Base-by-base conservation (phyloP, 2,888 invertebrate species). In the Drosophila anceps region DNA sequence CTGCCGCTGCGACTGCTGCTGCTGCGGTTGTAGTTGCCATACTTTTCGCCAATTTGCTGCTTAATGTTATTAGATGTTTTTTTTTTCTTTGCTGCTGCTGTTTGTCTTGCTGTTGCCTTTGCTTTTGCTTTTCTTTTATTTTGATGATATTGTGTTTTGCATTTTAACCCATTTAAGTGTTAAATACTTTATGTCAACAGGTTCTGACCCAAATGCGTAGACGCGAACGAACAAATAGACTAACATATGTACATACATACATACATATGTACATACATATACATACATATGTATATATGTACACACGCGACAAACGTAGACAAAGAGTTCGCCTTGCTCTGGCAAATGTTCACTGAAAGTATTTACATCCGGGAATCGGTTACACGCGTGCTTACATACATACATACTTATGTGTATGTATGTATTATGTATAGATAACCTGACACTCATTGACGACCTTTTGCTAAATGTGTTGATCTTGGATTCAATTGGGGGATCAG, bases 141-240 rank as follows among this genome's bases (percentile, higher is more conserved):
- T 59, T 66, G 63, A 66, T 75, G 63, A 75, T 77, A 81, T 72
- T 82, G 78, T 84, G 60, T 71, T 86, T 80, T 76, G 59, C 78
- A 68, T 69, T 73, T 76, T 78, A 79, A 87, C 84, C 87, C 76
- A 82, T 82, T 82, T 82, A 74, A 62, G 57, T 61, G 69, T 66
- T 76, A 62, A 80, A 71, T 71, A 61, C 69, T 71, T 74, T 69
- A 69, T 88, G 89, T 88, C 84, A 84, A 84, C 84, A 84, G 84
- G 89, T 86, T 88, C 84, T 88, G 87, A 84, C 84, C 84, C 73
- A 88, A 86, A 83, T 82, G 64, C 59, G 65, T 64, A 77, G 48
- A 70, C n/a, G n/a, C 50, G 64, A 55, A 57, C 8, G 29, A 43
- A 31, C 41, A 57, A 61, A 43, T 51, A 61, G 50, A 46, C 27